These are phyloP conservation scores for Oreochromis grahami DNA, from an alignment of 2,797 vertebrate genomes.

Conservation along the genomic window DNA sequence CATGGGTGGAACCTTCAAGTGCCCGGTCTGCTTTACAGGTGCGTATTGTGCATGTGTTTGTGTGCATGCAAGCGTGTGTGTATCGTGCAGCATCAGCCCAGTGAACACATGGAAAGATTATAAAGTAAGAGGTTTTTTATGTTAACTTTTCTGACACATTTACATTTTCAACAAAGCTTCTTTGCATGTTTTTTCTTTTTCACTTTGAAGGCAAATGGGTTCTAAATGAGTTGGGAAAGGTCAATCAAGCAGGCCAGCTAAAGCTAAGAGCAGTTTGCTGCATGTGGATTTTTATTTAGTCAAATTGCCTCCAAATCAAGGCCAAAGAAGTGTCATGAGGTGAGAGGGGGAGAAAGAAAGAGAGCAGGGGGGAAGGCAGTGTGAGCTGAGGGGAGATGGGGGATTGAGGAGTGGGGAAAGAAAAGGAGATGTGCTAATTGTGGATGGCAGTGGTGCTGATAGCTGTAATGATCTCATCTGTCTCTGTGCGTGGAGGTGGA, in stretches of 20 bases:
- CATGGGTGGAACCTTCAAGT: constrained; percentile 99
- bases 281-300: constrained; percentile 69
- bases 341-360: constrained; percentile 39
- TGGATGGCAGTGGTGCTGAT: constrained; percentile 81
- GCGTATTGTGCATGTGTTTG: constrained; percentile 20
- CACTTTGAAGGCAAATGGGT: constrained; percentile 35
- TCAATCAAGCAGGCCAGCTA: constrained; percentile 34
- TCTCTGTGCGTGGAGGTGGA: constrained; percentile 79
- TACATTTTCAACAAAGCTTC: not conserved
- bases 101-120: not conserved
- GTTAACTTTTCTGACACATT: not conserved
- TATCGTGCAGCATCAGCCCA: not conserved
- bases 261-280: constrained; percentile 61
- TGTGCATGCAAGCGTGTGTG: not conserved
- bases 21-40: constrained; percentile 99
- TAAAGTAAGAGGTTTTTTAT: not conserved
- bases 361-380: constrained; percentile 24
- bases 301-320: constrained; percentile 69
- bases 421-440: constrained; percentile 79
- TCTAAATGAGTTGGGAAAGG: constrained; percentile 67
- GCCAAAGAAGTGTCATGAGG: constrained; percentile 66
- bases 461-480: constrained; percentile 83
- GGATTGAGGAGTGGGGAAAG: constrained; percentile 47
- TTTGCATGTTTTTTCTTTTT: not conserved
- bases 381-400: constrained; percentile 47